Conservation (phyloP, 2,888 invertebrate genomes). For the Philonicus albiceps region DNA sequence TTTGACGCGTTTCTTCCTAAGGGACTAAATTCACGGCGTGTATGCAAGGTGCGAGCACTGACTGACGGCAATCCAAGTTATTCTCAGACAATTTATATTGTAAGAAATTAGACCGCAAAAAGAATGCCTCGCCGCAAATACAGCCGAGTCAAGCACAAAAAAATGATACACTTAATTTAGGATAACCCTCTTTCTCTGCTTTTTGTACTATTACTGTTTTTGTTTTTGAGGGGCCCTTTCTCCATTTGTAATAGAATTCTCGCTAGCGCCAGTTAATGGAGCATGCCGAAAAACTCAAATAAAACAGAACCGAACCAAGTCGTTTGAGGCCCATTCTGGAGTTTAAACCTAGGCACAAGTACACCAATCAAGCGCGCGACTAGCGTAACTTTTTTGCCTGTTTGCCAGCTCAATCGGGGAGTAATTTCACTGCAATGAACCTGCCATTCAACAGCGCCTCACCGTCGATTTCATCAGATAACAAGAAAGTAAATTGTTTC, state of each 20-base stretch:
- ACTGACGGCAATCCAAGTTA: conserved; percentile 21
- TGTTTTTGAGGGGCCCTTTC: conserved; percentile 30
- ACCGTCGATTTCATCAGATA: conserved; percentile 31
- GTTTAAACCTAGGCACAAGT: background rate
- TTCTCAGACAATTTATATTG: conserved; percentile 45
- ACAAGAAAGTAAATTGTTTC: conserved; percentile 32
- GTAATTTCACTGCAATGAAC: conserved; percentile 13
- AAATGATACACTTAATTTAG: conserved; percentile 43
- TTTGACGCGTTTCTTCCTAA: background rate
- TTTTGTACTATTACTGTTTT: conserved; percentile 10
- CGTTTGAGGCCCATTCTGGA: conserved; percentile 31
- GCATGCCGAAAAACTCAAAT: conserved; percentile 28
- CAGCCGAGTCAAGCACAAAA: background rate
- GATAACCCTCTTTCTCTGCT: conserved; percentile 35
- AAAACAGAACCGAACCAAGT: conserved; percentile 15
- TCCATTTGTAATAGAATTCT: conserved; percentile 36
- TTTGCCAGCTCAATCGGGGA: background rate
- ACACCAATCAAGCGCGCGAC: background rate
- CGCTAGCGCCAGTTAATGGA: conserved; percentile 33
- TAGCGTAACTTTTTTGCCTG: conserved; percentile 19
- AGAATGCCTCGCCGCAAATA: background rate
- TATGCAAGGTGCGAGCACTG: conserved; percentile 34
- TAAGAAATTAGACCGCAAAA: conserved; percentile 41
- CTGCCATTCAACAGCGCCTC: conserved; percentile 22
- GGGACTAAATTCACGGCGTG: background rate